Percentiles rank a stretch among this genome's conserved stretches.
Conservation (phyloP, 2,113 vertebrate genomes). For the Meriones unguiculatus region DNA sequence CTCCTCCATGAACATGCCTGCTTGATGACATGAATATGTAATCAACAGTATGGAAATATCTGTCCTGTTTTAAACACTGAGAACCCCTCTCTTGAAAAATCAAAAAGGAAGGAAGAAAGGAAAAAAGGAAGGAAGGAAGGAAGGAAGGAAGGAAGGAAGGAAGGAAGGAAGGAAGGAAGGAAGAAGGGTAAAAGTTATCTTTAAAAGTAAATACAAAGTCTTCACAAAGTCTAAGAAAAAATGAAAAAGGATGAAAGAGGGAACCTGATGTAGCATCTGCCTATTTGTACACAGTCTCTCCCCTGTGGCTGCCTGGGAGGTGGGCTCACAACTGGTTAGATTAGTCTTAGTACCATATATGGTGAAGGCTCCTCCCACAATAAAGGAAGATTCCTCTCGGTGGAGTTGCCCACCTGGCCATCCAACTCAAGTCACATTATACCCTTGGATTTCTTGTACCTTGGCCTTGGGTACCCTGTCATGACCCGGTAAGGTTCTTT, state of each 20-base stretch:
- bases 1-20: constrained; percentile 14
- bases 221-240: background rate
- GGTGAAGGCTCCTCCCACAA: background rate
- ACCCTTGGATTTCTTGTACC: background rate
- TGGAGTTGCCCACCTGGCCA: background rate
- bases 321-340: background rate
- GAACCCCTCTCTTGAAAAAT: background rate
- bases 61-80: constrained; percentile 39
- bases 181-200: background rate
- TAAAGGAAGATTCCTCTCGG: background rate
- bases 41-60: background rate
- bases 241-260: background rate
- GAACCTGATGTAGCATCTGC: fast-evolving
- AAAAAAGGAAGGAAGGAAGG: no score
- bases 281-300: background rate
- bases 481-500: fast-evolving
- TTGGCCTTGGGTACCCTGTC: background rate
- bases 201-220: background rate
- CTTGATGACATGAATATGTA: background rate
- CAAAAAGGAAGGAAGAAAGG: no score
- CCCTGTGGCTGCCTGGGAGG: background rate
- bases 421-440: background rate
- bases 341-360: background rate
- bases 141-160: background rate
- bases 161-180: background rate